phyloP scores from a whole-genome alignment of 2,888 invertebrate genomes.

The Mythimna lalbum region DNA sequence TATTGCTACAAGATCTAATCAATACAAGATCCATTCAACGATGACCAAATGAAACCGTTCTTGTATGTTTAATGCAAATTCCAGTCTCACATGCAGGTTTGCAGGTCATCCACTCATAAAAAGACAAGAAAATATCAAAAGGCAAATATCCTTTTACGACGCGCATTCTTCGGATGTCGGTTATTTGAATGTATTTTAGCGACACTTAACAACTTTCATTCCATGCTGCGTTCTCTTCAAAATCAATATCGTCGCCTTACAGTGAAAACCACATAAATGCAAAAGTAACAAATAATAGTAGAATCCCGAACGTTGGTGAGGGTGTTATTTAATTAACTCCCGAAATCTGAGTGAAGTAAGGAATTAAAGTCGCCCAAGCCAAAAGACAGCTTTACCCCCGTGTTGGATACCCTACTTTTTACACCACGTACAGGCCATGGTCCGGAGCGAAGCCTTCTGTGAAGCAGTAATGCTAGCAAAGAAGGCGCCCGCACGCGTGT shows the following conservation, averaged over 20 bases:
- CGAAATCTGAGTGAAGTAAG: too few relatives aligned
- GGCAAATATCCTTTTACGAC: constrained; percentile 21
- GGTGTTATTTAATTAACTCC: too few relatives aligned
- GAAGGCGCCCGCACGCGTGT: too few relatives aligned
- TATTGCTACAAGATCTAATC: neutral
- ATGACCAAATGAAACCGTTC: neutral
- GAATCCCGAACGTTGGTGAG: too few relatives aligned
- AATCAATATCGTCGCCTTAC: neutral
- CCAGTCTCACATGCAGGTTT: neutral
- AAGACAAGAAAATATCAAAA: neutral
- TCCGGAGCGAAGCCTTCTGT: too few relatives aligned
- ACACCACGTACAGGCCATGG: too few relatives aligned
- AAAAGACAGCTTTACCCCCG: too few relatives aligned
- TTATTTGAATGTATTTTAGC: constrained; percentile 25
- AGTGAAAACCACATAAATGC: too few relatives aligned
- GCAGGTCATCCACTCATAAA: constrained; percentile 3
- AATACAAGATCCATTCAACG: neutral
- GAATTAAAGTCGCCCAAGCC: too few relatives aligned
- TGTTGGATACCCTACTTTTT: too few relatives aligned
- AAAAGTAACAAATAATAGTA: too few relatives aligned
- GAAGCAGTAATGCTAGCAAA: too few relatives aligned
- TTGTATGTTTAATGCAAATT: constrained; percentile 14
- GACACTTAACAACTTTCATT: constrained; percentile 34
- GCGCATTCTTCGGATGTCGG: constrained; percentile 1
- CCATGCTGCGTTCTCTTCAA: neutral